Conservation (phyloP, 1,140 invertebrate genomes). For the Calycopis cecrops region DNA sequence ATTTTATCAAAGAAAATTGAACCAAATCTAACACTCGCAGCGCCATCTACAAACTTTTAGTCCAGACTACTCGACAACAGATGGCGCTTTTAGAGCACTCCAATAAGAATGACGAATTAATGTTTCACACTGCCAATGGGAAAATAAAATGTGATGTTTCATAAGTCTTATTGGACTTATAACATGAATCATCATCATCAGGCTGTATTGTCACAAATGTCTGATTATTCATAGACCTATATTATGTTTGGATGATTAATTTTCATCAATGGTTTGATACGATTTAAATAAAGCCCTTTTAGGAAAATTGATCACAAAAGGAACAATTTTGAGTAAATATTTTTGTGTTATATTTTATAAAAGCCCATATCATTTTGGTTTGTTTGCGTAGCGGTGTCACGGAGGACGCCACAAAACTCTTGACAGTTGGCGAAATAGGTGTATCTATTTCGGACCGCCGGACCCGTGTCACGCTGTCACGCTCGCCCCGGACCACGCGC, state of each 20-base stretch:
- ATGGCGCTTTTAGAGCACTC: constrained; percentile 32
- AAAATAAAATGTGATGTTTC: not conserved
- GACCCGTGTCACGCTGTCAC: constrained; percentile 65
- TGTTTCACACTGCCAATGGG: not conserved
- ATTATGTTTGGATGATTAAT: not conserved
- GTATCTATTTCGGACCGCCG: constrained; percentile 63
- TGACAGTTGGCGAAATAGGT: constrained; percentile 48
- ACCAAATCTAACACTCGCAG: not conserved
- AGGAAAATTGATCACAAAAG: not conserved
- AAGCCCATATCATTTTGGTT: too few species aligned
- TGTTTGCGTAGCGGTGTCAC: too few species aligned
- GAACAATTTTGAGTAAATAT: not conserved
- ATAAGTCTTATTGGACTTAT: constrained; percentile 7
- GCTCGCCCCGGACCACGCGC: constrained; percentile 32
- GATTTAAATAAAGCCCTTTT: not conserved
- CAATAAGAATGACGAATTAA: not conserved
- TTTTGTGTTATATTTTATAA: too few species aligned
- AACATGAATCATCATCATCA: not conserved
- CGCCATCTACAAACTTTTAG: constrained; percentile 9
- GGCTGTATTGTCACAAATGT: not conserved
- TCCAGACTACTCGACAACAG: constrained; percentile 46
- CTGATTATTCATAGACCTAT: not conserved
- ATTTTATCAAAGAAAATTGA: too few species aligned
- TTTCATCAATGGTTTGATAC: not conserved
- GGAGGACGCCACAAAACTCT: too few species aligned